Evolutionary conservation across 2,797 vertebrate species (phyloP), one percentile per base, ranked within the genome.

Genomic region (Serranus cabrilla): DNA sequence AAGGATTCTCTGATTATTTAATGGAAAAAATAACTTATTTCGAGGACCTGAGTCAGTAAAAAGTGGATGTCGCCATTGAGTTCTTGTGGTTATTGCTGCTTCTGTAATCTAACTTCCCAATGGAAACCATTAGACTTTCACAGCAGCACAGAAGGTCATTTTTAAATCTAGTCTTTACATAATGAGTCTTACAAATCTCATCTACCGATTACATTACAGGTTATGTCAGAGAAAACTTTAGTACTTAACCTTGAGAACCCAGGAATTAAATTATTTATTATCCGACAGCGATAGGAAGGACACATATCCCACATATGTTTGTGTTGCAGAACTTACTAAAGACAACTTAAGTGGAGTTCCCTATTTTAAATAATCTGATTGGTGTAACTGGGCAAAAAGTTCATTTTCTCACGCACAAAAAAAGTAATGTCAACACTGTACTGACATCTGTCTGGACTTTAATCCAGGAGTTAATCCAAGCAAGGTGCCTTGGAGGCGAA

Each of bases 401-500:
- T 2, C 0, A 65, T 71, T 65, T 66, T 74, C 43, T 66, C n/a
- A 27, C 9, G 13, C 5, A 1, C 49, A 16, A 31, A 37, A 51
- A 62, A 51, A 12, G 0, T n/a, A 11, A 58, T 16, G 42, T 60
- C 31, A 31, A 70, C 54, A 16, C 37, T 70, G 49, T 23, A 3
- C 31, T 23, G 60, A 70, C 83, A 76, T 74, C 39, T 79, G 55
- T 83, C 55, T 16, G 16, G 17, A 55, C 21, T 56, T 74, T 64
- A 72, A 70, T 61, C 39, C 79, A 9, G 34, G 34, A 34, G 7
- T 73, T 83, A 78, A 86, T 83, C 77, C 74, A 4, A 23, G 43
- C 72, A 76, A 87, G 82, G 87, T 51, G 75, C 31, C 60, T 70
- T 69, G 68, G 72, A 83, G 82, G 80, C 57, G 65, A 81, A 39